Evolutionary conservation across 1,140 invertebrate species (phyloP).

Genomic region (Platyscapa corneri): DNA sequence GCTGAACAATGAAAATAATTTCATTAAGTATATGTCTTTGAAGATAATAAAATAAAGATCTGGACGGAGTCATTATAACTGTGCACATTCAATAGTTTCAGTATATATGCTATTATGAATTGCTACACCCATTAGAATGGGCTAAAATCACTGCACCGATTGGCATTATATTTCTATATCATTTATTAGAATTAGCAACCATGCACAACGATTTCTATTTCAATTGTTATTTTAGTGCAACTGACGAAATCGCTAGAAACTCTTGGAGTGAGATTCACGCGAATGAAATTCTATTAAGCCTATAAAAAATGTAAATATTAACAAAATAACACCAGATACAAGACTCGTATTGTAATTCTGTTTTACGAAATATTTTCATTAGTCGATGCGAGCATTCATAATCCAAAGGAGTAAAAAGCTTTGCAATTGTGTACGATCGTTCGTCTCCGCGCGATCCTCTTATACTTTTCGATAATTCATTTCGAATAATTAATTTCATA

Average conservation of each 20-base stretch:
- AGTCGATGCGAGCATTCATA: too few relatives aligned
- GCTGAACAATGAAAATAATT: background rate
- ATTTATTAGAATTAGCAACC: background rate
- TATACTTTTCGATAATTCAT: too few relatives aligned
- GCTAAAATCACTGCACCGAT: background rate
- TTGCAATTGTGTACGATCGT: too few relatives aligned
- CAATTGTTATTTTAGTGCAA: background rate
- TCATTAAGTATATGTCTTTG: background rate
- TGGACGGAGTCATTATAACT: background rate
- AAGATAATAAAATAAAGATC: background rate
- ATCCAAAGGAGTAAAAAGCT: too few relatives aligned
- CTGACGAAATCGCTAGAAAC: background rate
- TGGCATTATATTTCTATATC: too few relatives aligned
- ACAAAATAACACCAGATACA: too few relatives aligned
- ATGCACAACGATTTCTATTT: background rate
- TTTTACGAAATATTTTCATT: too few relatives aligned
- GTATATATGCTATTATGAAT: background rate
- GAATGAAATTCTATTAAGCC: background rate
- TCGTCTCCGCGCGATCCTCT: too few relatives aligned
- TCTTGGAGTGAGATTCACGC: background rate
- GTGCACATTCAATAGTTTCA: background rate
- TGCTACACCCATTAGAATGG: background rate
- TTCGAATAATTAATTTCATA: background rate
- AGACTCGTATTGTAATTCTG: background rate
- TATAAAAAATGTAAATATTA: background rate